Conservation (phyloP, 2,113 vertebrate genomes). For the Dipodomys ordii region DNA sequence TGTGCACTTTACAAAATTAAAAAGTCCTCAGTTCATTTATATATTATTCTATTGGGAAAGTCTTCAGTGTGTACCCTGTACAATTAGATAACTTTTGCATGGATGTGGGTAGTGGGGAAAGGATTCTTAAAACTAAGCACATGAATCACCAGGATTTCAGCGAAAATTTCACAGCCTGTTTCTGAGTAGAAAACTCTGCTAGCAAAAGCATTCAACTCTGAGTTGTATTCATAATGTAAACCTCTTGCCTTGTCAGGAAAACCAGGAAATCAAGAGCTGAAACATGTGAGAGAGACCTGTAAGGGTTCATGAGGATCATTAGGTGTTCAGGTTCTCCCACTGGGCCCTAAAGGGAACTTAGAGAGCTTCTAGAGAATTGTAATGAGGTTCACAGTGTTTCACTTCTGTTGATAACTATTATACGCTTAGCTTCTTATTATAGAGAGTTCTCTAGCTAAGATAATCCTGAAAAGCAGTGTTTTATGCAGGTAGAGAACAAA, state of each 20-base stretch:
- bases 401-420: slow-evolving; percentile 21
- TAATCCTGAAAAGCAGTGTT: not conserved
- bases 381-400: not conserved
- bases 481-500: not conserved
- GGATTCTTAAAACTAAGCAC: slow-evolving; percentile 80
- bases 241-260: not conserved
- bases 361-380: not conserved
- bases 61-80: slow-evolving; percentile 85
- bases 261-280: slow-evolving; percentile 4
- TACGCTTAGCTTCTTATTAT: not conserved
- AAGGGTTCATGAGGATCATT: not conserved
- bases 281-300: not conserved
- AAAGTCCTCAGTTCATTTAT: slow-evolving; percentile 89
- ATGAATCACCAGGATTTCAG: slow-evolving; percentile 53
- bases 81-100: slow-evolving; percentile 86
- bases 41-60: slow-evolving; percentile 88
- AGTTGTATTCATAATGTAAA: slow-evolving; percentile 16
- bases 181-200: slow-evolving; percentile 49
- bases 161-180: slow-evolving; percentile 37
- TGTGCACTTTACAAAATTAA: slow-evolving; percentile 91
- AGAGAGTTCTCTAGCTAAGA: slow-evolving; percentile 28
- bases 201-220: slow-evolving; percentile 17
- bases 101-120: slow-evolving; percentile 73
- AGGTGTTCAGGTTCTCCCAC: not conserved
- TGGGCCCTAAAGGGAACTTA: not conserved